phyloP scores from a whole-genome alignment of 2,888 invertebrate species.

The Linnaemya vulpina region DNA sequence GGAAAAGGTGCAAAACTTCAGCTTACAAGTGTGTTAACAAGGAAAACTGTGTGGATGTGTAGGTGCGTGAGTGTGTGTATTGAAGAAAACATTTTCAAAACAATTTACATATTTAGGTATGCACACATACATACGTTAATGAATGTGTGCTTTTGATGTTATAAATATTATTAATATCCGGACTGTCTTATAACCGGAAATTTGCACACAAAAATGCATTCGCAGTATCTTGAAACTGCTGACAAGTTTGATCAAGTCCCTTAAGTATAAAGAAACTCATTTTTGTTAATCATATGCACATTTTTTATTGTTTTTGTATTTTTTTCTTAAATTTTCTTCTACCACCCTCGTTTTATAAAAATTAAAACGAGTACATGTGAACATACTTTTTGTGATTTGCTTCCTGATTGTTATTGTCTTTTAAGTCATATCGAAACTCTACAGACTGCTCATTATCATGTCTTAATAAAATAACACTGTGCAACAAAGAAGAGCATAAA shows the following conservation, averaged over 20 bases:
- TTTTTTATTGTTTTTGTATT: not conserved
- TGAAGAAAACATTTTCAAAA: not conserved
- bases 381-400: conserved; percentile 62
- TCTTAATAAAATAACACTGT: not conserved
- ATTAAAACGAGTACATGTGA: conserved; percentile 68
- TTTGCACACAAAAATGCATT: conserved; percentile 12
- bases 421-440: not conserved
- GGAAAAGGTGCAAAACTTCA: conserved; percentile 36
- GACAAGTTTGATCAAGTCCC: conserved; percentile 16
- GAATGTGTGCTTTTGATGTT: not conserved
- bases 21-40: conserved; percentile 11
- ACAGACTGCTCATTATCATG: conserved; percentile 24
- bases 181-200: conserved; percentile 47
- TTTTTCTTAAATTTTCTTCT: not conserved
- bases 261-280: not conserved
- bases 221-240: not conserved
- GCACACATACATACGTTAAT: not conserved
- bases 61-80: too few relatives aligned
- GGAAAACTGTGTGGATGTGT: too few relatives aligned
- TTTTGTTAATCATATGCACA: not conserved
- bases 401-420: conserved; percentile 61
- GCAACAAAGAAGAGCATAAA: too few relatives aligned
- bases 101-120: conserved; percentile 28
- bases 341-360: conserved; percentile 50
- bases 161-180: conserved; percentile 46